Evolutionary conservation across 2,113 vertebrate species (phyloP), one percentile per base, ranked within the genome.

Genomic region (Telmatochromis sp.): DNA sequence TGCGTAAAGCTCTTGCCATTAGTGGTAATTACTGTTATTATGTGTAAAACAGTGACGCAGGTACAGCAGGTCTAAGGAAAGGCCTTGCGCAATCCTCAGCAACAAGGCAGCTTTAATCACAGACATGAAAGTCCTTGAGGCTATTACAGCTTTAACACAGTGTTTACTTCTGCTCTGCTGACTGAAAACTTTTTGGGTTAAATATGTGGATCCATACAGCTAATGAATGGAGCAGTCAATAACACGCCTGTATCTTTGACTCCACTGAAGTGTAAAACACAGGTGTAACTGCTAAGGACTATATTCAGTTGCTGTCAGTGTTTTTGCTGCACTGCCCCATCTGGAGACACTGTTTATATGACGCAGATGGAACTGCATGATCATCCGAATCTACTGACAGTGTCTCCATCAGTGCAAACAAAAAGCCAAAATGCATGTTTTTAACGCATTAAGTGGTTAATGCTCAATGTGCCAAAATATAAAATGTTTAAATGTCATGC

Each of bases 11-110:
- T 84, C 7, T 51, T 37, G 60, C 10, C 73, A 33, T 86, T 83
- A 80, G 85, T 4, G 4, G 31, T 91, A 91, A 94, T 94, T 79
- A 81, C 84, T 87, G 79, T 89, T 68, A 89, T 88, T 90, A 91
- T 85, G 81, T 87, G 85, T 58, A 86, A 87, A 89, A 85, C 71
- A 63, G 85, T 55, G 85, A 85, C n/a, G 37, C 63, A 82, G 86
- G 80, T 71, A 42, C 45, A 45, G 81, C 68, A 89, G 87, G 86
- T 90, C 26, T 78, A 82, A 80, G 33, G 57, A 83, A 78, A 50
- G 81, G 71, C 80, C 33, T 17, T 3, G 75, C 81, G 3, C 57
- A 75, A 80, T 85, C 80, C 81, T 63, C 63, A 83, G 80, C 60
- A 33, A 75, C 60, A 75, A n/a, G 81, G 63, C 54, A 83, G 54